These are phyloP conservation scores for Philereme vetulata DNA, from an alignment of 2,888 invertebrate species.

Conservation along the genomic window DNA sequence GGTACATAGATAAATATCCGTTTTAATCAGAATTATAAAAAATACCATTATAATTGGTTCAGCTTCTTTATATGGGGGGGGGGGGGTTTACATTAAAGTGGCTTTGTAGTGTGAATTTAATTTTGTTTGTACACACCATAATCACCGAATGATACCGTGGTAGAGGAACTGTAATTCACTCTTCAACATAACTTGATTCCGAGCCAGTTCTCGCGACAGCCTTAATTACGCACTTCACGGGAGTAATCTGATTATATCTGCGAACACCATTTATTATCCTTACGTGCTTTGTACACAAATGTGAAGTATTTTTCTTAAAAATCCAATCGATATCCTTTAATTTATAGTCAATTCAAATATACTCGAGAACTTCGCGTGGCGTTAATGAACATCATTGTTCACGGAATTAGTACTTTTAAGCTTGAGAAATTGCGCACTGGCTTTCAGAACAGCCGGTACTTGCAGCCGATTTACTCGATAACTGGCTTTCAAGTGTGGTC, in stretches of 20 bases:
- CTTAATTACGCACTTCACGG: constrained; percentile 49
- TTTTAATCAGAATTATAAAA: no score
- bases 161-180: background rate
- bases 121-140: no score
- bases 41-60: no score
- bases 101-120: no score
- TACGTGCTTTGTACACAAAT: constrained; percentile 31
- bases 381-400: constrained; percentile 35
- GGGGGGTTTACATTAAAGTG: no score
- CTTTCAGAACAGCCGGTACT: constrained; percentile 25
- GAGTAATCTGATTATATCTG: constrained; percentile 49
- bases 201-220: constrained; percentile 21
- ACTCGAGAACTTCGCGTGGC: constrained; percentile 9
- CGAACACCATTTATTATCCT: constrained; percentile 36
- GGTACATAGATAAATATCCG: no score
- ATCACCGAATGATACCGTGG: no score
- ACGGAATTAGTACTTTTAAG: constrained; percentile 21
- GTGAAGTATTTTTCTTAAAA: constrained; percentile 30
- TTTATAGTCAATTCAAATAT: constrained; percentile 27
- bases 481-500: constrained; percentile 23
- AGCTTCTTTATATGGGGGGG: no score
- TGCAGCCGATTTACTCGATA: constrained; percentile 27
- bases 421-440: constrained; percentile 29
- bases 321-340: constrained; percentile 33
- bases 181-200: constrained; percentile 11